phyloP scores from a whole-genome alignment of 2,888 invertebrate genomes.

The Mechanitis messenoides region DNA sequence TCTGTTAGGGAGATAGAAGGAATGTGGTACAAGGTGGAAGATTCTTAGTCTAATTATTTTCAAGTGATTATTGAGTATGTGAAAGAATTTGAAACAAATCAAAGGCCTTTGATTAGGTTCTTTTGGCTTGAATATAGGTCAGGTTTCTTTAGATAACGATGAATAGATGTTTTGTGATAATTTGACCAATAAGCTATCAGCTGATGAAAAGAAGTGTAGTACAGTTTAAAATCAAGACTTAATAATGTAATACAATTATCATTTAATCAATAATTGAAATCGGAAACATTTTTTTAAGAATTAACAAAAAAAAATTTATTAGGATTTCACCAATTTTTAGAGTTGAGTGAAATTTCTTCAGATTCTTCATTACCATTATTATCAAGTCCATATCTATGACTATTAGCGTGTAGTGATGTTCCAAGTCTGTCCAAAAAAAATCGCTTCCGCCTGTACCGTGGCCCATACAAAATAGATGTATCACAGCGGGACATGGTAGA shows the following conservation, averaged over 20 bases:
- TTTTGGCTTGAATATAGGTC: conserved; percentile 3
- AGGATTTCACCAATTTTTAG: too few species aligned
- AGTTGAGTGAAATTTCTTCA: too few species aligned
- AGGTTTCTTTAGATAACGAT: neutral
- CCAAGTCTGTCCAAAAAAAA: too few species aligned
- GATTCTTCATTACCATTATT: too few species aligned
- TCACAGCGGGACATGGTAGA: conserved; percentile 36
- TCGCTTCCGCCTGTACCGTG: conserved; percentile 20
- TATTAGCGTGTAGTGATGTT: too few species aligned
- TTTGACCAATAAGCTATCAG: neutral
- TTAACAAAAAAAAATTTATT: too few species aligned
- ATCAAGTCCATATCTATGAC: too few species aligned
- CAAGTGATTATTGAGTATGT: conserved; percentile 8
- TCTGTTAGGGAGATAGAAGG: conserved; percentile 39
- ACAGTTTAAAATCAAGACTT: too few species aligned
- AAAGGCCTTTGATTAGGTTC: conserved; percentile 7
- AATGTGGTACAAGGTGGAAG: conserved; percentile 33
- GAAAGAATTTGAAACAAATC: neutral
- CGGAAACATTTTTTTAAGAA: too few species aligned
- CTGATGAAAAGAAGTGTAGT: too few species aligned
- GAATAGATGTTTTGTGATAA: neutral
- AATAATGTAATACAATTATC: too few species aligned
- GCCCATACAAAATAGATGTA: conserved; percentile 18
- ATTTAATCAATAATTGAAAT: too few species aligned
- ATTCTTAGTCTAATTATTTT: conserved; percentile 17